Evolutionary conservation across 2,113 vertebrate species (phyloP).

Genomic region (Apaloderma vittatum): DNA sequence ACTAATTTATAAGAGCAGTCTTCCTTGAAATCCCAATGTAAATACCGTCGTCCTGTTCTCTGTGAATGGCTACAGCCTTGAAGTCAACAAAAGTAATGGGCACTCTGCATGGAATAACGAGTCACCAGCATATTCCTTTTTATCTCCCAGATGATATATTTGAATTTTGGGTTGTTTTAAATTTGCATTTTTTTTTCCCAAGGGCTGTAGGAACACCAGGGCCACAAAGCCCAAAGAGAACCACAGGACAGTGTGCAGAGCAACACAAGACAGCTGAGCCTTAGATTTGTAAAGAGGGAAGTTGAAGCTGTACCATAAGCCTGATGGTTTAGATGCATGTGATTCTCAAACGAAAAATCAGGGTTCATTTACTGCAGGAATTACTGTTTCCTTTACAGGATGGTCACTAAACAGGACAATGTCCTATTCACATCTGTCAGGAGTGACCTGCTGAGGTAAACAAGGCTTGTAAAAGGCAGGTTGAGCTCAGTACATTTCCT

Average conservation of each 20-base stretch:
- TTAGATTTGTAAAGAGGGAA: background rate
- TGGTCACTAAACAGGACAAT: background rate
- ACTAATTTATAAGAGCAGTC: constrained; percentile 82
- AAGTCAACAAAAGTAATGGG: constrained; percentile 66
- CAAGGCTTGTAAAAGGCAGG: background rate
- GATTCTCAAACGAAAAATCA: background rate
- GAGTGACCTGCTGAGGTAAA: background rate
- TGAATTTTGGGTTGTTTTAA: constrained; percentile 18
- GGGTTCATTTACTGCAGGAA: background rate
- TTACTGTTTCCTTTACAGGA: background rate
- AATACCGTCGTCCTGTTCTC: constrained; percentile 47
- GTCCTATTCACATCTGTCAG: background rate
- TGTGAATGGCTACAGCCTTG: constrained; percentile 61
- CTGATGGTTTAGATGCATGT: background rate
- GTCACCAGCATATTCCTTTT: background rate
- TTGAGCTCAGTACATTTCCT: background rate
- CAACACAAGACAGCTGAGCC: constrained; percentile 15
- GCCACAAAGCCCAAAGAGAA: background rate
- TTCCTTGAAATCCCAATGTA: constrained; percentile 78
- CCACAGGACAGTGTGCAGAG: background rate
- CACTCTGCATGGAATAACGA: background rate
- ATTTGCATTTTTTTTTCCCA: background rate
- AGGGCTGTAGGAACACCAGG: background rate
- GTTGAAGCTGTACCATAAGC: background rate
- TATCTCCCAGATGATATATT: background rate